Conservation (phyloP, 2,113 vertebrate species). For the Caranx melampygus region DNA sequence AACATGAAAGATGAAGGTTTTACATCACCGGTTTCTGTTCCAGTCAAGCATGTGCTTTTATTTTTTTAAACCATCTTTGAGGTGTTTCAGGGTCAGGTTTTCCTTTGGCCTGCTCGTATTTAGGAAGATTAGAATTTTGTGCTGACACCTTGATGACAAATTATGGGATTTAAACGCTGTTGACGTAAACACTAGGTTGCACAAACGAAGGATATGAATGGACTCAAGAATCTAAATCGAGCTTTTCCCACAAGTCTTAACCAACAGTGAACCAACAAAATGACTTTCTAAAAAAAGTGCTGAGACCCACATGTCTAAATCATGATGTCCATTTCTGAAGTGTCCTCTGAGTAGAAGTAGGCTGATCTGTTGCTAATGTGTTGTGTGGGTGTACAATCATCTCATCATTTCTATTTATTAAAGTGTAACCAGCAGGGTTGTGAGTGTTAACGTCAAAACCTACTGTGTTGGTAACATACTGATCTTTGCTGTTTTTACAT, state of each 20-base stretch:
- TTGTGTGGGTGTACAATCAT: constrained; percentile 69
- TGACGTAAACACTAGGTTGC: not conserved
- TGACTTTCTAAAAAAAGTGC: constrained; percentile 22
- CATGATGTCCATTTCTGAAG: constrained; percentile 33
- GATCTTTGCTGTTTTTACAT: constrained; percentile 48
- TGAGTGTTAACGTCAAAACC: constrained; percentile 41
- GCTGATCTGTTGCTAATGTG: constrained; percentile 62
- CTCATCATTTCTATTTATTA: constrained; percentile 68
- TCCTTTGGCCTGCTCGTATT: not conserved
- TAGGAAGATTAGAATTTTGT: not conserved
- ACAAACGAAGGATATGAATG: no score
- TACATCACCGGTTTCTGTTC: constrained; percentile 36
- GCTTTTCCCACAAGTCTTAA: not conserved
- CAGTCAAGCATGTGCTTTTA: constrained; percentile 41
- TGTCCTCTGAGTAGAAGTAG: constrained; percentile 66
- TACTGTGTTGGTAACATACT: constrained; percentile 28
- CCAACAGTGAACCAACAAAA: not conserved
- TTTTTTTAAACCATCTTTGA: constrained; percentile 1
- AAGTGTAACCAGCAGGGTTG: constrained; percentile 53
- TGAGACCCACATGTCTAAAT: constrained; percentile 12
- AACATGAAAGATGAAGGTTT: constrained; percentile 4
- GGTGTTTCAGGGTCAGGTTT: no score
- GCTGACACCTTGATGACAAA: not conserved
- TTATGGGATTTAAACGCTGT: not conserved
- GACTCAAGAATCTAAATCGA: not conserved